phyloP scores from a whole-genome alignment of 2,113 vertebrate species.

The Regulus satrapa region DNA sequence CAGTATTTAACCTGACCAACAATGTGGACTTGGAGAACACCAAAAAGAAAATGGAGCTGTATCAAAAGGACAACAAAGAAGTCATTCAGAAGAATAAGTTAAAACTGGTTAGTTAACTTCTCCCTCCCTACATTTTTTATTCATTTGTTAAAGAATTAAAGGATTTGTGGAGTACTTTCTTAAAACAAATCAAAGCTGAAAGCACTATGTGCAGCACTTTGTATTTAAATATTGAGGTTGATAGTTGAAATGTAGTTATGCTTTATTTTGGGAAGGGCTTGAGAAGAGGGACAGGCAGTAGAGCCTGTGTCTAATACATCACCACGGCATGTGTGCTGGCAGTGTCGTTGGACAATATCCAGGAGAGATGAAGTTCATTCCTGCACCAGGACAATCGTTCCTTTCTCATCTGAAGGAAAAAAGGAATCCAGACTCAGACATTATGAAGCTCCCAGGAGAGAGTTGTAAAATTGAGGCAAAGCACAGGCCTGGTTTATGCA shows the following conservation, averaged over 20 bases:
- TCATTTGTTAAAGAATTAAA: background rate
- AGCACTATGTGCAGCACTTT: background rate
- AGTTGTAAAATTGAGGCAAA: constrained; percentile 12
- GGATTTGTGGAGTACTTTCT: background rate
- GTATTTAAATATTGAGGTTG: background rate
- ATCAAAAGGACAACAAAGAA: constrained; percentile 95
- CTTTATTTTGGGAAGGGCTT: background rate
- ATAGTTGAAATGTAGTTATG: background rate
- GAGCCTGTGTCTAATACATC: constrained; percentile 18
- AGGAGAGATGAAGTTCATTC: constrained; percentile 45
- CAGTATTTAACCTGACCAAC: constrained; percentile 95
- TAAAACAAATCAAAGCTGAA: background rate
- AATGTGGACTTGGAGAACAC: constrained; percentile 93
- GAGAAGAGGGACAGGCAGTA: background rate
- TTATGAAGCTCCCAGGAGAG: constrained; percentile 28
- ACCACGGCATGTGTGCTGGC: background rate
- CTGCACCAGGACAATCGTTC: constrained; percentile 27
- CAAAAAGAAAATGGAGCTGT: constrained; percentile 92
- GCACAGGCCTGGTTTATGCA: constrained; percentile 38
- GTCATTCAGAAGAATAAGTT: constrained; percentile 94
- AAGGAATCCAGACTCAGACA: constrained; percentile 17
- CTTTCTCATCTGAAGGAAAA: constrained; percentile 38
- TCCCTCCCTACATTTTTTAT: background rate
- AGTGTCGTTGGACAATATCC: constrained; percentile 22
- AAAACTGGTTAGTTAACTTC: constrained; percentile 84